phyloP scores from a whole-genome alignment of 2,113 vertebrate species.

The Paratilapia polleni region DNA sequence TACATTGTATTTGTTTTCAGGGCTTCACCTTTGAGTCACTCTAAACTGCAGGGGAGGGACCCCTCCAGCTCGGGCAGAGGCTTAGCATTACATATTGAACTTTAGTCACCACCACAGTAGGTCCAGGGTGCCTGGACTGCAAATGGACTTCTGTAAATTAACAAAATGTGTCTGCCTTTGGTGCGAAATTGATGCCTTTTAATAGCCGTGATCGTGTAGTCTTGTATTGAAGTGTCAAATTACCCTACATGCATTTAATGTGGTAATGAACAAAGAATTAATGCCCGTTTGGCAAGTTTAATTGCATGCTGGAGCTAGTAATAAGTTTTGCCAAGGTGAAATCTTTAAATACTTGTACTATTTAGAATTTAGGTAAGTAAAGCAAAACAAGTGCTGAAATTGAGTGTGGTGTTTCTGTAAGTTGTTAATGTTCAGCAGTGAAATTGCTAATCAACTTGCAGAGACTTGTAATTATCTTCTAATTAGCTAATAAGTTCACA shows the following conservation, averaged over 20 bases:
- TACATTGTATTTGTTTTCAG: conserved; percentile 80
- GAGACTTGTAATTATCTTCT: conserved; percentile 68
- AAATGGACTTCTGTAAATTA: conserved; percentile 87
- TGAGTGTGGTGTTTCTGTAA: conserved; percentile 75
- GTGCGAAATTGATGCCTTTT: conserved; percentile 90
- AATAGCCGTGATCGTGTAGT: conserved; percentile 84
- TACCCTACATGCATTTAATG: conserved; percentile 89
- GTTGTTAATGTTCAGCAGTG: conserved; percentile 72
- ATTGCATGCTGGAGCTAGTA: conserved; percentile 84
- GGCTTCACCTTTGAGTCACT: conserved; percentile 78
- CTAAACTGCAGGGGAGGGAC: conserved; percentile 77
- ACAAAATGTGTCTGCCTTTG: conserved; percentile 87
- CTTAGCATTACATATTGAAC: conserved; percentile 81
- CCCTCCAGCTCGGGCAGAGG: conserved; percentile 77
- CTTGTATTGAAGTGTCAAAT: conserved; percentile 90
- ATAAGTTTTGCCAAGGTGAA: conserved; percentile 90
- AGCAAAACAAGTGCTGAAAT: conserved; percentile 86
- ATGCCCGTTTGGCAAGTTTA: conserved; percentile 90
- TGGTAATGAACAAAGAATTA: conserved; percentile 92
- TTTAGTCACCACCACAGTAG: conserved; percentile 76
- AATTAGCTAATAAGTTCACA: conserved; percentile 67
- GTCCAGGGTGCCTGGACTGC: conserved; percentile 84
- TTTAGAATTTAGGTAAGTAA: conserved; percentile 91
- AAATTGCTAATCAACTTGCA: conserved; percentile 71
- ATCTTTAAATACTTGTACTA: conserved; percentile 94